These are phyloP conservation scores for Callinectes sapidus DNA, from an alignment of 2,888 invertebrate species.

Conservation along the genomic window DNA sequence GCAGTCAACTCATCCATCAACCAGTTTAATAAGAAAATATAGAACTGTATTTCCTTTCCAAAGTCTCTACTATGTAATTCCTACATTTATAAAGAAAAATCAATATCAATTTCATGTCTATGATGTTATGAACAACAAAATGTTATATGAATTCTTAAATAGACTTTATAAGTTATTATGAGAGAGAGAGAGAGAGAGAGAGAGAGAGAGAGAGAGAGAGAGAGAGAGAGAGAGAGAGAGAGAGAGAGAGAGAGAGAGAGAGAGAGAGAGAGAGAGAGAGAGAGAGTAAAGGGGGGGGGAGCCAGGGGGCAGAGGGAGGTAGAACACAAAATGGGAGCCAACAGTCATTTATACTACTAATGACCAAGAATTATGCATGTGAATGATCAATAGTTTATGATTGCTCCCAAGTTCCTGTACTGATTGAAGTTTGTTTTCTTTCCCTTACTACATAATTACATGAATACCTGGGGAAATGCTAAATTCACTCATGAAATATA, in stretches of 20 bases:
- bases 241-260: constrained; percentile 21
- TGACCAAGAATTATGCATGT: neutral
- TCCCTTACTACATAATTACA: neutral
- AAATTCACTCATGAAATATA: neutral
- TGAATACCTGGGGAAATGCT: neutral
- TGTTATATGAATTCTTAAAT: neutral
- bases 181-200: neutral
- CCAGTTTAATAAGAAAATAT: neutral
- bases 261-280: constrained; percentile 38
- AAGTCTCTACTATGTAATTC: neutral
- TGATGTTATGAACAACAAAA: neutral
- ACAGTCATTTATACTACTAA: neutral
- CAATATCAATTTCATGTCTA: neutral
- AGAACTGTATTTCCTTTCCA: neutral
- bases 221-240: constrained; percentile 16
- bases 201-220: constrained; percentile 29
- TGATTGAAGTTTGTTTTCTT: neutral
- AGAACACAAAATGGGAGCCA: neutral
- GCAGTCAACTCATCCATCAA: neutral
- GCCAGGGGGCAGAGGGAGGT: neutral
- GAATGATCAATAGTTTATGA: neutral
- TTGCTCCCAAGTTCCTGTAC: constrained; percentile 10
- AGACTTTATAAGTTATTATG: neutral
- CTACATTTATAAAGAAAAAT: neutral
- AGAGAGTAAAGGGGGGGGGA: constrained; percentile 35